A percentile compares a stretch with the other conserved stretches of the same genome.
Conservation (phyloP, 1,140 invertebrate genomes). For the Pseudomyrmex gracilis region DNA sequence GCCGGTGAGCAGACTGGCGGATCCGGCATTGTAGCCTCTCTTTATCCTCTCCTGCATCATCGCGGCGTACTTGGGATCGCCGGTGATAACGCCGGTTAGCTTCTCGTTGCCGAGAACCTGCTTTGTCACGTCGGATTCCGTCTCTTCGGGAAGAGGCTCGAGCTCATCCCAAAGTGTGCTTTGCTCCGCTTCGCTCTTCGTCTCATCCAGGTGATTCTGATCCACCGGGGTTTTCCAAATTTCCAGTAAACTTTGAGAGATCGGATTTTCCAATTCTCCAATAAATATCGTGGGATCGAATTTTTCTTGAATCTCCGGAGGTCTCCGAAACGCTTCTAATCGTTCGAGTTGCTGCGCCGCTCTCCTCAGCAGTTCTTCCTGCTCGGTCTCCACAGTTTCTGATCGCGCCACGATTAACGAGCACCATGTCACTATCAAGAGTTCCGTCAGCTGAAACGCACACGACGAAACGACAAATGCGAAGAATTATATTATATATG, state of each 20-base stretch:
- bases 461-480: neutral
- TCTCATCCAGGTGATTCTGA: neutral
- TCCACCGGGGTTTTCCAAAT: neutral
- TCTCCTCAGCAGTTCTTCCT: conserved; percentile 67
- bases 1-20: conserved; percentile 77
- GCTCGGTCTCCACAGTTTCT: conserved; percentile 45
- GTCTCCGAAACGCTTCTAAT: conserved; percentile 77
- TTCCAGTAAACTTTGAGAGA: neutral
- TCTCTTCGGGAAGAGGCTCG: conserved; percentile 19
- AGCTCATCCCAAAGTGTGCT: conserved; percentile 56
- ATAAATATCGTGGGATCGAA: neutral
- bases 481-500: neutral
- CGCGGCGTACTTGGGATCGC: conserved; percentile 72
- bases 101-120: conserved; percentile 62
- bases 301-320: neutral
- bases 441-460: conserved; percentile 75
- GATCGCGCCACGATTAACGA: conserved; percentile 61
- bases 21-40: conserved; percentile 73
- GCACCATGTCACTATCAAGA: conserved; percentile 74
- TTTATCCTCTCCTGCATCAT: conserved; percentile 79
- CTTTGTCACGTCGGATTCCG: conserved; percentile 56
- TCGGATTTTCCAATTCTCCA: neutral
- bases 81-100: conserved; percentile 70
- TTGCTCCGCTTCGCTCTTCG: conserved; percentile 13
- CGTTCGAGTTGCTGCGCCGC: conserved; percentile 81